These are phyloP conservation scores for Lacerta agilis DNA, from an alignment of 2,797 vertebrate genomes.

Conservation along the genomic window DNA sequence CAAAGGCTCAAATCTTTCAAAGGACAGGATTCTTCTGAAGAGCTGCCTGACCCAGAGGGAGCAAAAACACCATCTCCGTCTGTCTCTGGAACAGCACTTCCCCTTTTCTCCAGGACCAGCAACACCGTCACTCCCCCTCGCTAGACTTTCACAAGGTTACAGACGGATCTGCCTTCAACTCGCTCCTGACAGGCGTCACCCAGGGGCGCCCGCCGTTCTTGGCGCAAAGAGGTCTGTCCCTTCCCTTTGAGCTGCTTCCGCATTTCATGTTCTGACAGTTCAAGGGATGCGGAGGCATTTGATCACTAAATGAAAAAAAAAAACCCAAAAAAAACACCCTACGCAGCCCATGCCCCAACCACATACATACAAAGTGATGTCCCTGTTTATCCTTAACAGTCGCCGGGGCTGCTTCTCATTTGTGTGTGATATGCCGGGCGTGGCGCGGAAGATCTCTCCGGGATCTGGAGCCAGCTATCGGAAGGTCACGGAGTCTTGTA, in stretches of 20 bases:
- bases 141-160: conserved; percentile 29
- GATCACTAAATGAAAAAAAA: conserved; percentile 36
- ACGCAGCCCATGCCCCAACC: conserved; percentile 14
- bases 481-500: not conserved
- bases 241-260: conserved; percentile 8
- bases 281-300: not conserved
- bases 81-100: conserved; percentile 40
- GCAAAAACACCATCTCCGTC: conserved; percentile 69
- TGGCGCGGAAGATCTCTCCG: conserved; percentile 2
- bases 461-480: not conserved
- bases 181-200: conserved; percentile 18
- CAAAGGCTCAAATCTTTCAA: conserved; percentile 74
- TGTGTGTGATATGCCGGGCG: not conserved
- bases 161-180: not conserved
- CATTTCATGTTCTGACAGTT: conserved; percentile 14
- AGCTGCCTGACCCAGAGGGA: conserved; percentile 64
- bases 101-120: conserved; percentile 17
- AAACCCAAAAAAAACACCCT: not conserved
- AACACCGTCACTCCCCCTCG: not conserved
- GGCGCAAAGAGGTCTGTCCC: not conserved
- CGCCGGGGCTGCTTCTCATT: rapidly evolving
- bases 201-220: not conserved
- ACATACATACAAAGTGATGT: not conserved
- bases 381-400: not conserved
- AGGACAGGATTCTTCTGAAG: conserved; percentile 63